These are phyloP conservation scores for Catharus ustulatus DNA, from an alignment of 2,797 vertebrate genomes.

Conservation along the genomic window DNA sequence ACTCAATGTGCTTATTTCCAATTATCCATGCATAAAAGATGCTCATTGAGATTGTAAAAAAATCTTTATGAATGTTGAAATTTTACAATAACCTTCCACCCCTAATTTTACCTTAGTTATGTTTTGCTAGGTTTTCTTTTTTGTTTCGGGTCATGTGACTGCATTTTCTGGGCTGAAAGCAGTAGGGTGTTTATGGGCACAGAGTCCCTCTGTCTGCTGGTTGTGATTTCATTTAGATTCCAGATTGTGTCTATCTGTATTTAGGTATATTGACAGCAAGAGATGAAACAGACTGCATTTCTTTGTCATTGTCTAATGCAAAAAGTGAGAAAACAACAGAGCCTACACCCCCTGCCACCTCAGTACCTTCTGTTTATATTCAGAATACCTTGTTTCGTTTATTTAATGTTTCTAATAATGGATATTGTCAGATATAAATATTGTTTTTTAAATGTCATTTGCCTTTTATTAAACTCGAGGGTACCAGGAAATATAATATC, in stretches of 20 bases:
- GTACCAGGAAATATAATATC: background rate
- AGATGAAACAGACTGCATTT: background rate
- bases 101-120: background rate
- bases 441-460: background rate
- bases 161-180: background rate
- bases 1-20: background rate
- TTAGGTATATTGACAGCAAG: background rate
- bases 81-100: background rate
- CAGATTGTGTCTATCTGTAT: background rate
- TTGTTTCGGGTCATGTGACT: background rate
- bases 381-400: background rate
- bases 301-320: background rate
- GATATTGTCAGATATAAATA: background rate
- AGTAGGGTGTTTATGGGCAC: background rate
- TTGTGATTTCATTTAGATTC: background rate
- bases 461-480: background rate
- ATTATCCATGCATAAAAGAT: background rate
- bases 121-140: background rate
- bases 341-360: fast-evolving
- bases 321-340: background rate
- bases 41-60: background rate
- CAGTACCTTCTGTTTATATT: background rate
- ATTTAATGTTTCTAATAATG: background rate
- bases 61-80: background rate
- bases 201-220: background rate